A percentile compares a stretch with the other conserved stretches of the same genome.
Evolutionary conservation across 2,113 vertebrate genomes (phyloP).

Genomic region (Eupsittula cactorum): DNA sequence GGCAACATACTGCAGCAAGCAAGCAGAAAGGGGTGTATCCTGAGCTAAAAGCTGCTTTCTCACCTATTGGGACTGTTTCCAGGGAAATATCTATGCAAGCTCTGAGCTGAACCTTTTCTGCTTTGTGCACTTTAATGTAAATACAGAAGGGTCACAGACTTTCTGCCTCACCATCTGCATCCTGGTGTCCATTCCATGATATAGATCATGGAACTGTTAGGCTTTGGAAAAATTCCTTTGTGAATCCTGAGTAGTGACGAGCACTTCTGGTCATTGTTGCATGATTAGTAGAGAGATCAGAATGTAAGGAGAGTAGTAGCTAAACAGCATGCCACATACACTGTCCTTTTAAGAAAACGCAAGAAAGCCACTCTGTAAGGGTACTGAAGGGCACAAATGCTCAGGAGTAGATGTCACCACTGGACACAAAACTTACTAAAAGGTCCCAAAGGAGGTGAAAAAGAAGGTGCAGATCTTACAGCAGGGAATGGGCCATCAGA

Average conservation of each 20-base stretch:
- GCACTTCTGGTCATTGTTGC: not conserved
- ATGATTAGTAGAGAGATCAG: not conserved
- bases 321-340: not conserved
- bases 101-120: not conserved
- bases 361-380: not conserved
- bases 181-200: not conserved
- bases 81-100: not conserved
- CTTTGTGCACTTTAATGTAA: not conserved
- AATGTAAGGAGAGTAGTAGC: not conserved
- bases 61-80: not conserved
- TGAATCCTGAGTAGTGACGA: fast-evolving
- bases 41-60: not conserved
- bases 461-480: not conserved
- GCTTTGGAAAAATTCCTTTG: not conserved
- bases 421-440: fast-evolving
- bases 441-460: not conserved
- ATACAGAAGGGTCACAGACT: not conserved
- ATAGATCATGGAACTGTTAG: too few relatives aligned
- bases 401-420: not conserved
- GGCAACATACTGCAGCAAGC: not conserved
- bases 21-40: not conserved
- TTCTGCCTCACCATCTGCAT: not conserved
- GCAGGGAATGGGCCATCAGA: not conserved
- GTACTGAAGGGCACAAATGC: not conserved
- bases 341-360: not conserved